Conservation (phyloP, 2,888 invertebrate species). For the Acanthoscelides obtectus region DNA sequence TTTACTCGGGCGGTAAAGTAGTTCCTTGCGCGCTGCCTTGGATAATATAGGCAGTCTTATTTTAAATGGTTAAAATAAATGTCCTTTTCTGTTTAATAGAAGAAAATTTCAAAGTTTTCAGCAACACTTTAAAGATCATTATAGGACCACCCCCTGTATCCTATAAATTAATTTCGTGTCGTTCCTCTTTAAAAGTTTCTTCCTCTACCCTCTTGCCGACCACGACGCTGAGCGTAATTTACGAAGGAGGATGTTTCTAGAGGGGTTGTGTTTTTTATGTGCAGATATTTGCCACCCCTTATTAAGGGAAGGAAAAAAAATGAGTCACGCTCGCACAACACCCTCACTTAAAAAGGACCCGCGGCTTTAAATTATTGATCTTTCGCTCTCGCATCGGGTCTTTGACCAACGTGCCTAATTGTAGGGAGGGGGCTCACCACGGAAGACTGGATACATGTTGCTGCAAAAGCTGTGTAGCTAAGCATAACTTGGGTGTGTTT, state of each 20-base stretch:
- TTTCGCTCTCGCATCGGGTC: not conserved
- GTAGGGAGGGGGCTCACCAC: not conserved
- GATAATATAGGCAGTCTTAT: no score
- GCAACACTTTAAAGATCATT: not conserved
- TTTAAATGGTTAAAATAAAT: no score
- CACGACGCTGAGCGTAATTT: slow-evolving; percentile 34
- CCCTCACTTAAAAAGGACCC: slow-evolving; percentile 42
- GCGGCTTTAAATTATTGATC: slow-evolving; percentile 46
- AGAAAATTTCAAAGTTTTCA: not conserved
- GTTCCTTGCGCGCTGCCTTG: no score
- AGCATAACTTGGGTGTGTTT: no score
- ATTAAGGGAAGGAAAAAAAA: slow-evolving; percentile 45
- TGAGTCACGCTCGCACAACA: slow-evolving; percentile 45
- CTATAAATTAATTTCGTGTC: slow-evolving; percentile 35
- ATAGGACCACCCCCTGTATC: slow-evolving; percentile 17
- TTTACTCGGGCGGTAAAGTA: no score
- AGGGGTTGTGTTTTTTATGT: slow-evolving; percentile 48
- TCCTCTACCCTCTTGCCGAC: slow-evolving; percentile 18
- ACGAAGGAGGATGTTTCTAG: slow-evolving; percentile 27
- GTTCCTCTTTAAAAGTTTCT: slow-evolving; percentile 3
- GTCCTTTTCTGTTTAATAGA: no score
- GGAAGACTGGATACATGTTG: not conserved
- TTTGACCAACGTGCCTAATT: not conserved
- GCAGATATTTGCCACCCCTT: slow-evolving; percentile 42
- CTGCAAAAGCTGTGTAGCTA: not conserved